phyloP scores from a whole-genome alignment of 2,797 vertebrate genomes.

The Xyrichtys novacula region DNA sequence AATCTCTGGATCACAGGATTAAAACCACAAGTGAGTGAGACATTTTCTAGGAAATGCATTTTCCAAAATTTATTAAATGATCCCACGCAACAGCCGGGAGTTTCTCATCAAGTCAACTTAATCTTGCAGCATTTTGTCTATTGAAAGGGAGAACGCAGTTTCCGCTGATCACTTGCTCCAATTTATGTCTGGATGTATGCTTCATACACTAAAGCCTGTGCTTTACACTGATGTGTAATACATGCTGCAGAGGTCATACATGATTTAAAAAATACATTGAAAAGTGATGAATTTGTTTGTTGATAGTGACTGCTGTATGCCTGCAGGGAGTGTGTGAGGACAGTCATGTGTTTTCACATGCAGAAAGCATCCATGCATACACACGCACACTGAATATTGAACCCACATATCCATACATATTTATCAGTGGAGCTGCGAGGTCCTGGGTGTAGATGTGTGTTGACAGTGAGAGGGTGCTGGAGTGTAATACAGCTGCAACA shows the following conservation, averaged over 20 bases:
- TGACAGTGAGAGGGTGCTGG: slow-evolving; percentile 6
- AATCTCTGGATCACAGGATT: slow-evolving; percentile 14
- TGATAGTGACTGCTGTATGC: slow-evolving; percentile 27
- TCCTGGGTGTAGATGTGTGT: slow-evolving; percentile 6
- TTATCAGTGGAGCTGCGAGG: slow-evolving; percentile 38
- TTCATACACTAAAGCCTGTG: too few species aligned
- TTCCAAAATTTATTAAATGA: slow-evolving; percentile 2
- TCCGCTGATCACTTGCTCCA: slow-evolving; percentile 11
- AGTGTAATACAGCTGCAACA: slow-evolving; percentile 32
- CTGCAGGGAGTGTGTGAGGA: slow-evolving; percentile 42
- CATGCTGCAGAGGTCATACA: slow-evolving; percentile 48
- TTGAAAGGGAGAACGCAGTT: slow-evolving; percentile 3
- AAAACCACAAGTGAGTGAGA: slow-evolving; percentile 17
- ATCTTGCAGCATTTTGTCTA: neutral
- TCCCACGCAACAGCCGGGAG: neutral
- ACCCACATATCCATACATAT: slow-evolving; percentile 44
- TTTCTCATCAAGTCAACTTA: slow-evolving; percentile 22
- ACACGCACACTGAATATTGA: slow-evolving; percentile 41
- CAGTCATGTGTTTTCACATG: slow-evolving; percentile 39
- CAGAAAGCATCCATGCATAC: slow-evolving; percentile 38
- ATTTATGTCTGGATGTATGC: slow-evolving; percentile 7
- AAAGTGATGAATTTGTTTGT: slow-evolving; percentile 54
- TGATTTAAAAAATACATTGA: slow-evolving; percentile 52
- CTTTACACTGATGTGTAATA: slow-evolving; percentile 19
- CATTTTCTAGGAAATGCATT: slow-evolving; percentile 15